A percentile compares a stretch with the other conserved stretches of the same genome.
Evolutionary conservation across 2,113 vertebrate species (phyloP).

Genomic region (Vanacampus margaritifer): DNA sequence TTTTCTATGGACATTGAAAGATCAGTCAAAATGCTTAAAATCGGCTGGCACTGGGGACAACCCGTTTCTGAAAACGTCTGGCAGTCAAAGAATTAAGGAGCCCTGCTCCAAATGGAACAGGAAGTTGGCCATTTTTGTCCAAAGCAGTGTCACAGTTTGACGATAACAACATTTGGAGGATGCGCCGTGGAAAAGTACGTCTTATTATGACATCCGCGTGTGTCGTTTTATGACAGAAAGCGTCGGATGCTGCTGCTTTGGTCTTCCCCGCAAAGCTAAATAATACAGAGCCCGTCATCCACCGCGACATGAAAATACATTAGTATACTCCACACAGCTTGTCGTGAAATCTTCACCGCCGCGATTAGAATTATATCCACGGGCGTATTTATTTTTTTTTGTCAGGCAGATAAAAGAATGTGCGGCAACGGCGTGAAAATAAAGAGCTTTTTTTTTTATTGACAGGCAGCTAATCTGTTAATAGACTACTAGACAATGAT

Average conservation of each 20-base stretch:
- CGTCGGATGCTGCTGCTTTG: background rate
- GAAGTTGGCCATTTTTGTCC: background rate
- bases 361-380: background rate
- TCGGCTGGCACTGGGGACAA: too few relatives aligned
- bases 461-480: constrained; percentile 10
- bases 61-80: too few relatives aligned
- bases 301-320: background rate
- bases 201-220: too few relatives aligned
- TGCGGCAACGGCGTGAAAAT: background rate
- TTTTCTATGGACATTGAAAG: too few relatives aligned
- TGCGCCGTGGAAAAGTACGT: background rate
- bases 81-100: too few relatives aligned
- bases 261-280: background rate
- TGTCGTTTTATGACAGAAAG: background rate
- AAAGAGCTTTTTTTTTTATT: background rate
- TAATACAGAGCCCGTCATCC: background rate
- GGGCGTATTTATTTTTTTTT: background rate
- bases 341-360: background rate
- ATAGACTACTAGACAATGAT: background rate
- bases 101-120: background rate
- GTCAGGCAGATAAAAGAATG: background rate
- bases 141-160: background rate
- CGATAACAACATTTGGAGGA: background rate
- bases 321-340: background rate
- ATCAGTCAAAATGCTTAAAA: too few relatives aligned